A percentile compares a stretch with the other conserved stretches of the same genome.
Evolutionary conservation across 2,888 invertebrate species (phyloP).

Genomic region (Trachelus troglodyta): DNA sequence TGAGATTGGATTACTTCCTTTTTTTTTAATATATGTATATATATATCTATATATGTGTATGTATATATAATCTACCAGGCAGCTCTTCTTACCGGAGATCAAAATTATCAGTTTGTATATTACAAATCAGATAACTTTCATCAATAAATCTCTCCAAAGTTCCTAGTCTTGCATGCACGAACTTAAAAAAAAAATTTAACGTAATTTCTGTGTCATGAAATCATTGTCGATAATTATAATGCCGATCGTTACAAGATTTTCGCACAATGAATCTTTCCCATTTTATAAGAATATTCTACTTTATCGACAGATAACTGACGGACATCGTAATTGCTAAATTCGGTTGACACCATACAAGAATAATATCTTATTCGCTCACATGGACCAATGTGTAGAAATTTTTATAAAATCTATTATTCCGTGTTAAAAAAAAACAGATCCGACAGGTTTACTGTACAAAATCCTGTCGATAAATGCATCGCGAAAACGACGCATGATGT

Average conservation of each 20-base stretch:
- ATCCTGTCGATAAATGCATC: neutral
- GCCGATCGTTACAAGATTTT: neutral
- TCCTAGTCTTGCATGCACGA: neutral
- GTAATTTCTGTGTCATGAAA: neutral
- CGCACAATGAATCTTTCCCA: neutral
- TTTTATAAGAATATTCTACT: neutral
- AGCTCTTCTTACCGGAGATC: neutral
- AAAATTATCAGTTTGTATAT: neutral
- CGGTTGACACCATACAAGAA: neutral
- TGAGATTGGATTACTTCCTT: slow-evolving; percentile 1
- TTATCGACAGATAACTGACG: neutral
- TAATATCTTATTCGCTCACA: neutral
- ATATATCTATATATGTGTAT: neutral
- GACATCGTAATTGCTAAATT: neutral
- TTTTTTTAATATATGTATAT: neutral
- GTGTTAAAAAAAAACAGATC: neutral
- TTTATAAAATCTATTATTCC: neutral
- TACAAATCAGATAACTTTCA: neutral
- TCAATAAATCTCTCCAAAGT: neutral
- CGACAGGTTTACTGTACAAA: neutral
- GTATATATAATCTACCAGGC: neutral
- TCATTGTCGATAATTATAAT: neutral
- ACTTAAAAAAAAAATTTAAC: neutral
- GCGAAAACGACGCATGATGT: neutral
- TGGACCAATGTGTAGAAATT: neutral